Evolutionary conservation across 2,797 vertebrate species (phyloP), one percentile per base, ranked within the genome.

Genomic region (Hipposideros larvatus): DNA sequence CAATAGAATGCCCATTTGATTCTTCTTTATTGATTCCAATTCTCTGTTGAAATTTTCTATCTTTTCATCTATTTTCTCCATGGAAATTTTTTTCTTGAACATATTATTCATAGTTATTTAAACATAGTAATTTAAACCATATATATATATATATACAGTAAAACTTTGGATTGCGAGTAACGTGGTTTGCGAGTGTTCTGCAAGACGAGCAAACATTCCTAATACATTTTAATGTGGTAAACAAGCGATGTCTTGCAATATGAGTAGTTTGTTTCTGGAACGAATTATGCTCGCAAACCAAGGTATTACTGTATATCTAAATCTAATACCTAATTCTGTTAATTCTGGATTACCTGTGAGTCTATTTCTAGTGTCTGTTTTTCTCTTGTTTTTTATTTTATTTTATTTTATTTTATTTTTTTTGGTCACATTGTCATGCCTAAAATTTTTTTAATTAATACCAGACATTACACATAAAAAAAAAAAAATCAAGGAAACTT

Each of bases 61-160:
- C n/a, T 65, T 82, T 88, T 46, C 78, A 77, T 65, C 79, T 86
- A 55, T 43, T 57, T 94, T 85, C 43, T 89, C 48, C 37, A n/a
- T 57, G 37, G 85, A 59, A 75, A 16, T 15, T 41, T 51, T 94
- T 84, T 66, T 89, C 75, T 91, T 68, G 7, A 87, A 65, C 7
- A 46, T 77, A 93, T 55, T 86, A 82, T 70, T 55, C 66, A 63
- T 5, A 74, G 65, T 31, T 93, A 82, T 28, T 96, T 89, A 24
- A 18, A 57, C 73, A 41, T 8, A n/a, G 15, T 11, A 65, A 61
- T 16, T 71, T 68, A 43, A 43, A 43, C 43, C 5, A 48, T 48
- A 13, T 48, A 48, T 48, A 46, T 46, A 46, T 46, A 51, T 51
- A 51, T 51, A 51, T 15, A 51, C 43, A 43, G 43, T 43, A 4